A percentile compares a stretch with the other conserved stretches of the same genome.
These are phyloP conservation scores for Callosobruchus maculatus DNA, from an alignment of 2,888 invertebrate species.

Conservation along the genomic window DNA sequence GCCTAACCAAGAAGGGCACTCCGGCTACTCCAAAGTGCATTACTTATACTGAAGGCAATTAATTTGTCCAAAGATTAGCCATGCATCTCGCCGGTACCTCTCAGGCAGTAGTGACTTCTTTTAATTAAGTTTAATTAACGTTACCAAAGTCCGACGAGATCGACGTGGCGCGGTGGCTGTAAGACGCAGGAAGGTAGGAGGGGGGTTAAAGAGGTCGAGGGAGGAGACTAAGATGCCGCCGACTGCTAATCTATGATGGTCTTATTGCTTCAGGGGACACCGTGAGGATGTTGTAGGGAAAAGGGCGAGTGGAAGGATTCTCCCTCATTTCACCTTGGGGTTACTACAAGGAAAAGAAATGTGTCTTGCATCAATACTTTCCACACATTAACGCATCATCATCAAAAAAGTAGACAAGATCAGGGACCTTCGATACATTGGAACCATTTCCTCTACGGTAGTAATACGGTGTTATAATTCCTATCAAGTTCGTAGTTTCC, in stretches of 20 bases:
- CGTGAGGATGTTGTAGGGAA: too few species aligned
- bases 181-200: slow-evolving; percentile 17
- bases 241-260: slow-evolving; percentile 40
- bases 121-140: slow-evolving; percentile 55
- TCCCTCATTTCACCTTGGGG: too few species aligned
- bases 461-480: too few species aligned
- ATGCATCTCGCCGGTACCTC: slow-evolving; percentile 45
- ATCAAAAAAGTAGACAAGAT: too few species aligned
- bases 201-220: slow-evolving; percentile 15
- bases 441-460: too few species aligned
- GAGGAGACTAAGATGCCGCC: slow-evolving; percentile 8
- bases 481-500: too few species aligned
- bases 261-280: slow-evolving; percentile 24
- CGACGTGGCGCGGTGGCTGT: slow-evolving; percentile 24
- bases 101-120: slow-evolving; percentile 42
- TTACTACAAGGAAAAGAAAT: too few species aligned
- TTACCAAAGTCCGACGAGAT: slow-evolving; percentile 50
- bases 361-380: too few species aligned
- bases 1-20: neutral
- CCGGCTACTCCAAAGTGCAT: slow-evolving; percentile 8
- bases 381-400: too few species aligned
- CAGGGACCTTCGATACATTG: too few species aligned
- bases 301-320: too few species aligned
- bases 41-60: slow-evolving; percentile 43
- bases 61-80: slow-evolving; percentile 52